Percentiles rank a stretch among this genome's conserved stretches.
phyloP scores from a whole-genome alignment of 2,797 vertebrate genomes.

The Sus cebifrons region DNA sequence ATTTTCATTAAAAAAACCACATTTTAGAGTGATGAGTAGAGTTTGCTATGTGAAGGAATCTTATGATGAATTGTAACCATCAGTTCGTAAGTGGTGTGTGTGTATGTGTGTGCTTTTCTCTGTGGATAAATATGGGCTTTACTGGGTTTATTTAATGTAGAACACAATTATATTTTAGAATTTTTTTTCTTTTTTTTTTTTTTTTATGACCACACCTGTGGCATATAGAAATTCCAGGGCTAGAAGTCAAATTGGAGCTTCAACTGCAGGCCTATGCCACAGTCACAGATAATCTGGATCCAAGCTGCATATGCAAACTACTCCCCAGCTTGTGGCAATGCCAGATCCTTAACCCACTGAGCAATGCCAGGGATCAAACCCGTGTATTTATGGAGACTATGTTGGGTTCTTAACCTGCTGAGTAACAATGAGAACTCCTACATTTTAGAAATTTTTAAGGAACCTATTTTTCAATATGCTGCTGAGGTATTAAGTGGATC shows the following conservation, averaged over 20 bases:
- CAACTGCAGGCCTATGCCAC: too few species aligned
- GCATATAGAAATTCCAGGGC: too few species aligned
- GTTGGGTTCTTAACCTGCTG: too few species aligned
- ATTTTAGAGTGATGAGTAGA: conserved; percentile 44
- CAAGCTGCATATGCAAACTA: too few species aligned
- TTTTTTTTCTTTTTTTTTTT: not conserved
- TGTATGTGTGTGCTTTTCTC: conserved; percentile 37
- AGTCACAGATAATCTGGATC: too few species aligned
- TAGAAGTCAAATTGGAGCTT: too few species aligned
- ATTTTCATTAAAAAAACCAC: conserved; percentile 68
- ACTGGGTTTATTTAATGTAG: conserved; percentile 49
- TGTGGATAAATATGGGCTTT: conserved; percentile 24
- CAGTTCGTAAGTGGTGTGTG: not conserved
- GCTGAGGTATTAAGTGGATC: not conserved
- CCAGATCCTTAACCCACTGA: too few species aligned
- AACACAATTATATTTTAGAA: not conserved
- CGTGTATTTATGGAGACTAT: too few species aligned
- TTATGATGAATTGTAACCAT: conserved; percentile 51
- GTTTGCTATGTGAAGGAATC: conserved; percentile 54
- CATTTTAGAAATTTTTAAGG: conserved; percentile 11
- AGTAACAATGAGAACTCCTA: too few species aligned
- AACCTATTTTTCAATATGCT: not conserved
- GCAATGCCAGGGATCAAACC: too few species aligned
- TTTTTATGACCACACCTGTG: too few species aligned
- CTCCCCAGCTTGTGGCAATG: too few species aligned